Percentiles rank a stretch among this genome's conserved stretches.
Conservation (phyloP, 2,113 vertebrate genomes). For the Cyphomyrus plagiostoma region DNA sequence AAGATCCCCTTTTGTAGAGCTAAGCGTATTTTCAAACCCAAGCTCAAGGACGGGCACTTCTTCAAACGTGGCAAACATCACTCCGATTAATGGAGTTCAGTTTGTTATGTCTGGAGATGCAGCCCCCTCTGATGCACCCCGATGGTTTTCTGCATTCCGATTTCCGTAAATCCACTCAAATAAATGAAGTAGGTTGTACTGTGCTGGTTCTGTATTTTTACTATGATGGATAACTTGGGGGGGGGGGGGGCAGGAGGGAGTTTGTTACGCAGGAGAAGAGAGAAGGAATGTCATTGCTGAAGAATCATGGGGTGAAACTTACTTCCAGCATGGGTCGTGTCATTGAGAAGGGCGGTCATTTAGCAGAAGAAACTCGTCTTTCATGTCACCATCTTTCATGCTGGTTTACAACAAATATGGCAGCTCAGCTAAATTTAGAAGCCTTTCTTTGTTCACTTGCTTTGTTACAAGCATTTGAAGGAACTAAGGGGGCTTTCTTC, state of each 20-base stretch:
- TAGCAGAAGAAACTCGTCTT: not conserved
- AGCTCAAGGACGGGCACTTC: not conserved
- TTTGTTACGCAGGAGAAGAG: not conserved
- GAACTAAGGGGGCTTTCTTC: not conserved
- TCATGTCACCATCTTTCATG: not conserved
- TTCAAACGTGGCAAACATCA: not conserved
- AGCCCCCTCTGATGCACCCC: not conserved
- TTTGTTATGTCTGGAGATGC: not conserved
- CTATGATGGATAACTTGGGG: not conserved
- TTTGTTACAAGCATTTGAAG: not conserved
- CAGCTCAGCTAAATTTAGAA: not conserved
- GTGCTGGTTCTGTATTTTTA: not conserved
- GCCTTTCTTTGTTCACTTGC: not conserved
- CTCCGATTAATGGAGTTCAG: constrained; percentile 3
- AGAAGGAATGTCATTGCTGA: not conserved
- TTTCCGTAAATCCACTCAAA: not conserved
- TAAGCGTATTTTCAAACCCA: not conserved
- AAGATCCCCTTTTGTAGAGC: not conserved
- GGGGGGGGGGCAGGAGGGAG: not conserved
- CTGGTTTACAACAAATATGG: not conserved
- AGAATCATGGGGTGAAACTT: not conserved
- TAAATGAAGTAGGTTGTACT: not conserved
- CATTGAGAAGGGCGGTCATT: not conserved
- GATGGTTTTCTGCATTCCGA: not conserved
- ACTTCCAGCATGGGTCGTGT: not conserved